Evolutionary conservation across 2,888 invertebrate species (phyloP).

Genomic region (Schizotus pectinicornis): DNA sequence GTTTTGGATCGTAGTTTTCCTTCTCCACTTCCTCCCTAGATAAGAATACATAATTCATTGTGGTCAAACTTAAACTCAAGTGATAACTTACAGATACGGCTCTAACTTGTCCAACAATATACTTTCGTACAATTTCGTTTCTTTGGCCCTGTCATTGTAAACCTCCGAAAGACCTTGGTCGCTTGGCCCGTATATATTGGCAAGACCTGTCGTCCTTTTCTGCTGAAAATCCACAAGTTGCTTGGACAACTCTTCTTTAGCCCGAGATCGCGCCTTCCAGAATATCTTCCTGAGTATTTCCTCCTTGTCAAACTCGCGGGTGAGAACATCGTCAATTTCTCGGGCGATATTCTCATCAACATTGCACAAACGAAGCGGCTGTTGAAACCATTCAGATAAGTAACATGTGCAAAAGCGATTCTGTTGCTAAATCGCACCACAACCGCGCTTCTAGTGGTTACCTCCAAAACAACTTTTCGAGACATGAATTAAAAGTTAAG

Average conservation of each 20-base stretch:
- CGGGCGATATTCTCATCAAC: constrained; percentile 87
- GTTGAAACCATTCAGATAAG: constrained; percentile 44
- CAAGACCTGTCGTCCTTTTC: constrained; percentile 88
- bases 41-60: constrained; percentile 17
- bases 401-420: background rate
- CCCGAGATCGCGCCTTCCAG: constrained; percentile 83
- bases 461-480: too few species aligned
- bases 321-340: constrained; percentile 87
- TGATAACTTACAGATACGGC: constrained; percentile 65
- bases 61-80: background rate
- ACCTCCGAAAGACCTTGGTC: constrained; percentile 81
- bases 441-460: too few species aligned
- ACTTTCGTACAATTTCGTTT: constrained; percentile 76
- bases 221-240: constrained; percentile 82
- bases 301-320: constrained; percentile 86
- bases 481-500: too few species aligned
- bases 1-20: constrained; percentile 65
- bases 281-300: constrained; percentile 89
- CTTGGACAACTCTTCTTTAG: constrained; percentile 80
- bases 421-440: too few species aligned
- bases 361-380: constrained; percentile 81
- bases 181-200: constrained; percentile 86
- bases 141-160: constrained; percentile 78
- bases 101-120: constrained; percentile 76
- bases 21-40: constrained; percentile 69